phyloP scores from a whole-genome alignment of 2,113 vertebrate species.

The Phodopus roborovskii region DNA sequence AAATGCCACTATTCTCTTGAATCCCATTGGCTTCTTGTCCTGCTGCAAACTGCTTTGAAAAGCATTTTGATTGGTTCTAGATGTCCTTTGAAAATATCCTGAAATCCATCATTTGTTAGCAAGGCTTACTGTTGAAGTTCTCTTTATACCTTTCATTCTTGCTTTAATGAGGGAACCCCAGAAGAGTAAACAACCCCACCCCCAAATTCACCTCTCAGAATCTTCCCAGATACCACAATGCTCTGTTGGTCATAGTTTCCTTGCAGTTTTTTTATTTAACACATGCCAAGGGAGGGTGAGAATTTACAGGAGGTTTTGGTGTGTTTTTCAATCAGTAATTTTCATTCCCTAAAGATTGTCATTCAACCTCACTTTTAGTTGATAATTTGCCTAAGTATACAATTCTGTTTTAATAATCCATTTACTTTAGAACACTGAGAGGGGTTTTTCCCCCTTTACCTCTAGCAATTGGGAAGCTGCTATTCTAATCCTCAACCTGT shows the following conservation, averaged over 20 bases:
- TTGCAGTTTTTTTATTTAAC: not conserved
- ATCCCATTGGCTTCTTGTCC: not conserved
- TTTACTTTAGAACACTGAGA: not conserved
- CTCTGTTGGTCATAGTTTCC: not conserved
- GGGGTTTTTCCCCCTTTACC: not conserved
- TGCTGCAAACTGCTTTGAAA: not conserved
- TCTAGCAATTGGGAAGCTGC: not conserved
- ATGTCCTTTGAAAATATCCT: not conserved
- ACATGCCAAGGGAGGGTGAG: not conserved
- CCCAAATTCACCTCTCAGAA: not conserved
- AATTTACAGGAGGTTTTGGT: not conserved
- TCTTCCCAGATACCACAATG: not conserved
- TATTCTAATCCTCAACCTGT: not conserved
- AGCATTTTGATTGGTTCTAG: not conserved
- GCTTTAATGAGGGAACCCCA: not conserved
- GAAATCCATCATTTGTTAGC: not conserved
- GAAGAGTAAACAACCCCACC: not conserved
- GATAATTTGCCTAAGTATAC: not conserved
- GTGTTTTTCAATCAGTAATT: not conserved
- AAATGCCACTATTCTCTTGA: not conserved
- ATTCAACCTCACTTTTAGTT: not conserved
- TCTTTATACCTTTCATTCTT: not conserved
- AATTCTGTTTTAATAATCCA: not conserved
- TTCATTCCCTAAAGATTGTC: not conserved
- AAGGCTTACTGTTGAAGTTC: not conserved